These are phyloP conservation scores for Cyrtonyx montezumae DNA, from an alignment of 2,113 vertebrate species.

Conservation along the genomic window DNA sequence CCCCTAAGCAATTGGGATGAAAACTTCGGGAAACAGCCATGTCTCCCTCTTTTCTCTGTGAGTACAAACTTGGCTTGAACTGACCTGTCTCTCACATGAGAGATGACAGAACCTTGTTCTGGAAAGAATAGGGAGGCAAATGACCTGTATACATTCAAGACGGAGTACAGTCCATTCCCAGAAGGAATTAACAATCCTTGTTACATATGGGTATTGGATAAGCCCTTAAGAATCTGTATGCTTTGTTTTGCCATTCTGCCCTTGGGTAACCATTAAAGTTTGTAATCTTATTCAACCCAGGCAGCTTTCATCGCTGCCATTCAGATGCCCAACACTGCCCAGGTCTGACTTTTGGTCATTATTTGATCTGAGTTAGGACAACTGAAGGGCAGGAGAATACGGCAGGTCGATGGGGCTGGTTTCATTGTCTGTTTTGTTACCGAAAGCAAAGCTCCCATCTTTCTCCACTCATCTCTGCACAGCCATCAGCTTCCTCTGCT, in stretches of 20 bases:
- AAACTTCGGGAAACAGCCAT: neutral
- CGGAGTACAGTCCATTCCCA: neutral
- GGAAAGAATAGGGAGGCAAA: neutral
- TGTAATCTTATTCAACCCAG: neutral
- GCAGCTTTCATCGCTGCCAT: neutral
- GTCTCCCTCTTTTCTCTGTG: neutral
- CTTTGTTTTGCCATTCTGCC: neutral
- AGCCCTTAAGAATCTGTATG: neutral
- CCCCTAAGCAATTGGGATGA: neutral
- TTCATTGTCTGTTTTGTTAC: neutral
- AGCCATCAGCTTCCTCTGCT: neutral
- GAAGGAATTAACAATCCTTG: neutral
- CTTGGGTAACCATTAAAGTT: neutral
- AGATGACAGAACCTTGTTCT: neutral
- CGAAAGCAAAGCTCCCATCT: fast-evolving
- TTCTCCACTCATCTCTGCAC: neutral
- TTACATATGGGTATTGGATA: neutral
- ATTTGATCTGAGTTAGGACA: neutral
- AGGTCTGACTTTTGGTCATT: neutral
- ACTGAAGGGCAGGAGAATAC: neutral
- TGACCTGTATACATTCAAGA: neutral
- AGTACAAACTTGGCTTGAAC: neutral
- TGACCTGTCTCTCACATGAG: neutral
- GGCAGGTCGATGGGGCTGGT: neutral
- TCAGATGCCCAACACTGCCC: neutral